Evolutionary conservation across 23 tunicate genomes (phyloP), one percentile per base, ranked within the genome.

Genomic region (Styela plicata): DNA sequence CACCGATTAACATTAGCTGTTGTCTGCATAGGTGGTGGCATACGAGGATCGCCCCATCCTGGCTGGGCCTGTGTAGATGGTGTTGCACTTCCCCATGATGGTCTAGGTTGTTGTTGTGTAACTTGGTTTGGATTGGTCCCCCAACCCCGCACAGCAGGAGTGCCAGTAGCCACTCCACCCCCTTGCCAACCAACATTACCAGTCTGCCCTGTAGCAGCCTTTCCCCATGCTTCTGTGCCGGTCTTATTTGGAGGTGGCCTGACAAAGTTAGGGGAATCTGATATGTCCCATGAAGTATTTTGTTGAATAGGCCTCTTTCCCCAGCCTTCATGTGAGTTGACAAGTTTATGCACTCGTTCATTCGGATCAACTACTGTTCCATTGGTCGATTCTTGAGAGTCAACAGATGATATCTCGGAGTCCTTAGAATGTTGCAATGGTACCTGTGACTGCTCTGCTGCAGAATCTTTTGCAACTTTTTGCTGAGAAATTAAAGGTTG

Each of bases 191-290:
- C 90, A 13, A 63, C 73, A 24, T 73, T 52, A 24, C 83, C 74
- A 67, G 80, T 30, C 33, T 75, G 86, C 36, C 65, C 80, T 3
- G 52, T 69, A 32, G 86, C 5, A 18, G 87, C 74, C 71, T 87
- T 91, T 10, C 97, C 97, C 97, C 97, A 91, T 35, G 97, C 97
- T 67, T 91, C 97, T 27, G 97, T 91, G 25, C 97, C 97, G 66
- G 86, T 91, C 52, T 84, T 91, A 31, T 74, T 85, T 25, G 75
- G 86, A 64, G 76, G 63, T 1, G 23, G 77, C 57, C 64, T 34
- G 19, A 52, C 82, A 85, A 62, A 36, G 53, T 53, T 37, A 18
- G 84, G 68, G 33, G 63, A 24, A 28, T 89, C 87, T 24, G 68
- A 62, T 17, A 91, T 74, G 63, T 91, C 80, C 97, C 97, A 91